Conservation (phyloP, 23 tunicate species). For the Phallusia fumigata region DNA sequence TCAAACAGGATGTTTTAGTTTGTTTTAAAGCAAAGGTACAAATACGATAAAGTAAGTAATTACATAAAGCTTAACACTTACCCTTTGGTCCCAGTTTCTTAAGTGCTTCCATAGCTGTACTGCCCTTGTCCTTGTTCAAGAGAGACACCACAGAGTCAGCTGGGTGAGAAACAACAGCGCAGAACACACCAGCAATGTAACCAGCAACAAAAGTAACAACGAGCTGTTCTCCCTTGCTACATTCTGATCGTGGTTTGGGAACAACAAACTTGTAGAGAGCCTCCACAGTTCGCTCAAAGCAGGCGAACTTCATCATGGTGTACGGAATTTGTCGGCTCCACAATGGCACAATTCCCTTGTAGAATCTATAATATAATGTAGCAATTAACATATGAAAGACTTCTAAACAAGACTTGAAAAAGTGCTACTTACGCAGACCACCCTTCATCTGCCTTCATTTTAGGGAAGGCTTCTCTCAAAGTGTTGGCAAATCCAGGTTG, state of each 20-base stretch:
- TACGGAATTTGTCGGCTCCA: constrained; percentile 98
- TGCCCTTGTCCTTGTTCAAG: constrained; percentile 89
- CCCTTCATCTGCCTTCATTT: constrained; percentile 96
- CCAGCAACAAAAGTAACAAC: constrained; percentile 98
- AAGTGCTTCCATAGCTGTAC: constrained; percentile 73
- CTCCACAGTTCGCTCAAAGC: constrained; percentile 98
- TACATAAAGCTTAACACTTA: neutral
- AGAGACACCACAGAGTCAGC: constrained; percentile 98
- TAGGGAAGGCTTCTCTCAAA: constrained; percentile 97
- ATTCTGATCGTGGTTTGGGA: constrained; percentile 95
- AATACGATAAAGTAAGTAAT: too few relatives aligned
- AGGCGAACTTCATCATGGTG: too few relatives aligned
- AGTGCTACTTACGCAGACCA: constrained; percentile 72
- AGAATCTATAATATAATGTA: constrained; percentile 46
- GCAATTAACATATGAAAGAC: too few relatives aligned
- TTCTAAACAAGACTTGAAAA: too few relatives aligned
- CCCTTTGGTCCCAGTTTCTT: constrained; percentile 98
- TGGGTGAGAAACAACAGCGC: constrained; percentile 99
- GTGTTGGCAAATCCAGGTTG: constrained; percentile 96
- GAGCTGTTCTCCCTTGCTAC: constrained; percentile 86
- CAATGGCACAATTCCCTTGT: constrained; percentile 89
- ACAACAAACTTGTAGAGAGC: constrained; percentile 91
- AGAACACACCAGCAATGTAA: constrained; percentile 99
- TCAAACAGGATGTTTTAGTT: too few relatives aligned
- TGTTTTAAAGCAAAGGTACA: too few relatives aligned